Evolutionary conservation across 2,113 vertebrate genomes (phyloP).

Genomic region (Protobothrops flavoviridis): DNA sequence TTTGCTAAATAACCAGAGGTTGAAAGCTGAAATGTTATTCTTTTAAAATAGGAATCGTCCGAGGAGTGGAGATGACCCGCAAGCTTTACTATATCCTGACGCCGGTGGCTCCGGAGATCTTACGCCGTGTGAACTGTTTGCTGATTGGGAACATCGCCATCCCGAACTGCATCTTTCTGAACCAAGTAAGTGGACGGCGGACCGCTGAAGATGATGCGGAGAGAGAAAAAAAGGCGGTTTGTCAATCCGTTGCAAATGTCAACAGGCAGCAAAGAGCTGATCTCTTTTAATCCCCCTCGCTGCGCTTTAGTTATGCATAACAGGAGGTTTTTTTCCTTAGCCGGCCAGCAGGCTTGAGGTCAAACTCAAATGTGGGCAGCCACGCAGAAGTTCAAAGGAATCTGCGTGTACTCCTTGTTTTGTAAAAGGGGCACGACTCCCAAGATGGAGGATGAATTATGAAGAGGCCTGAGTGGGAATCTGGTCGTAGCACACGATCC

Average conservation of each 20-base stretch:
- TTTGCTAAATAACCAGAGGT: fast-evolving
- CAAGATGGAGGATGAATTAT: not conserved
- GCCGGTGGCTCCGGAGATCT: conserved; percentile 74
- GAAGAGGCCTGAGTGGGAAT: not conserved
- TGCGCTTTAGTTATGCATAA: not conserved
- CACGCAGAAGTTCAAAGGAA: not conserved
- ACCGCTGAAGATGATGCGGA: fast-evolving
- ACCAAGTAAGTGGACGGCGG: conserved; percentile 76
- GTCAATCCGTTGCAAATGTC: too few species aligned
- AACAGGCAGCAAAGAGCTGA: not conserved
- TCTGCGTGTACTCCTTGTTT: not conserved
- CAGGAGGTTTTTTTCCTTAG: not conserved
- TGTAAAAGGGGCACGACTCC: not conserved
- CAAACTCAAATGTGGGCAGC: not conserved
- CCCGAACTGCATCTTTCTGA: conserved; percentile 79
- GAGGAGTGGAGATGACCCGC: conserved; percentile 84
- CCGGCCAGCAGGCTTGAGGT: not conserved
- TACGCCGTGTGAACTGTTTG: conserved; percentile 87
- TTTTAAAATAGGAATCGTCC: conserved; percentile 79
- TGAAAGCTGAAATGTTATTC: fast-evolving
- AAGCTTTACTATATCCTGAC: conserved; percentile 88
- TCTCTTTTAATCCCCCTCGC: not conserved
- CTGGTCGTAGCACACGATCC: not conserved
- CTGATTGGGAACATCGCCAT: conserved; percentile 81
- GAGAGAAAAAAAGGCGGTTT: too few species aligned